A percentile compares a stretch with the other conserved stretches of the same genome.
Conservation (phyloP, 2,797 vertebrate genomes). For the Brotula barbata region DNA sequence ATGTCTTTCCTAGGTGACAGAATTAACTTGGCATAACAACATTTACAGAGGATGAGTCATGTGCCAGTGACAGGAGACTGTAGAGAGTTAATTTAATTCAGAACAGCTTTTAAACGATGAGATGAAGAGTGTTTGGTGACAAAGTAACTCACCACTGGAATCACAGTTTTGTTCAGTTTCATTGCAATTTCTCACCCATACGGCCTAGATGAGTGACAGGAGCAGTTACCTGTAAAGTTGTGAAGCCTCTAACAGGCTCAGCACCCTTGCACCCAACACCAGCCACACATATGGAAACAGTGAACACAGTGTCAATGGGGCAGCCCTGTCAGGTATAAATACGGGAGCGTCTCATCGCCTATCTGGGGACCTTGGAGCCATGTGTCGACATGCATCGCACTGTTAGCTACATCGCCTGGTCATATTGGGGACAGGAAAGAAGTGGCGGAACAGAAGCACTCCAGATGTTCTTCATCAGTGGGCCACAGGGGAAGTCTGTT, state of each 20-base stretch:
- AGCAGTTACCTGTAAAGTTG: slow-evolving; percentile 37
- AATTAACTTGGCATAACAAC: no score
- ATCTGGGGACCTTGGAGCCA: slow-evolving; percentile 80
- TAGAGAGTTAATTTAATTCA: background rate
- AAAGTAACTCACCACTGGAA: slow-evolving; percentile 10
- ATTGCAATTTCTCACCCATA: slow-evolving; percentile 17
- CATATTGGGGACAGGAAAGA: slow-evolving; percentile 82
- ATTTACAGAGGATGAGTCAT: slow-evolving; percentile 8
- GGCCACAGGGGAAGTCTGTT: slow-evolving; percentile 81
- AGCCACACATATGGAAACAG: slow-evolving; percentile 71
- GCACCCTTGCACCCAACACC: slow-evolving; percentile 60
- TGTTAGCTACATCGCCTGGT: slow-evolving; percentile 83
- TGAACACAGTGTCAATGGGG: slow-evolving; percentile 66
- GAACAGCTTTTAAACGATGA: background rate
- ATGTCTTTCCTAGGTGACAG: no score
- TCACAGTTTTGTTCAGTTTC: slow-evolving; percentile 1
- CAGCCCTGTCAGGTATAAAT: slow-evolving; percentile 72
- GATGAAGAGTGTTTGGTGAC: background rate
- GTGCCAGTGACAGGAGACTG: no score
- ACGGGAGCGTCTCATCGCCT: slow-evolving; percentile 67
- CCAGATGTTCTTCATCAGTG: slow-evolving; percentile 85
- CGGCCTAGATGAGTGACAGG: slow-evolving; percentile 22
- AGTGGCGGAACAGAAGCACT: slow-evolving; percentile 81
- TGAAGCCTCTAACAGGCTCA: slow-evolving; percentile 38
- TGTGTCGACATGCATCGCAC: slow-evolving; percentile 81